Evolutionary conservation across 2,797 vertebrate genomes (phyloP).

Genomic region (Cyclura pinguis): DNA sequence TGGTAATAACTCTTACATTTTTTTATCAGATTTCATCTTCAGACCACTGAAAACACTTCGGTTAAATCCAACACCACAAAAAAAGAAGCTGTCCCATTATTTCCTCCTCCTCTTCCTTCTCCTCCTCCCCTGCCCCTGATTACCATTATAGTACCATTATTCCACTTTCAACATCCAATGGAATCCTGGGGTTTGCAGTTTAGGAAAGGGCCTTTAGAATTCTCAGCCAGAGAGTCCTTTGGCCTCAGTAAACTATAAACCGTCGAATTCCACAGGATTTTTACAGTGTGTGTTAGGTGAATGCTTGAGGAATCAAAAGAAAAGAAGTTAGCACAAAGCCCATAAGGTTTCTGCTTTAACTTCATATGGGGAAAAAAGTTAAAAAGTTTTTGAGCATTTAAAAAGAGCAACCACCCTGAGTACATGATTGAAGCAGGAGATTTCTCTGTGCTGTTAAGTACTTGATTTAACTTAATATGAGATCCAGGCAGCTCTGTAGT

Average conservation of each 20-base stretch:
- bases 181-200: too few relatives aligned
- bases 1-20: neutral
- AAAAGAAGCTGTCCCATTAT: neutral
- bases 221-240: too few relatives aligned
- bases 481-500: neutral
- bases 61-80: neutral
- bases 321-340: neutral
- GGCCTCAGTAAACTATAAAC: too few relatives aligned
- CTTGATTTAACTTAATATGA: neutral
- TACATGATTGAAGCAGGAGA: neutral
- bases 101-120: too few relatives aligned
- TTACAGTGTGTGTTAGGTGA: neutral
- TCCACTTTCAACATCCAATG: too few relatives aligned
- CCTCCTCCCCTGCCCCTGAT: too few relatives aligned
- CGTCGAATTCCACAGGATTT: too few relatives aligned
- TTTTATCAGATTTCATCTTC: neutral
- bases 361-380: neutral
- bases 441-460: neutral
- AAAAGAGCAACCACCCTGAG: neutral
- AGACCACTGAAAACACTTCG: neutral
- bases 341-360: neutral
- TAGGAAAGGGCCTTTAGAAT: too few relatives aligned
- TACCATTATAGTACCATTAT: too few relatives aligned
- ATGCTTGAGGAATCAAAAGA: neutral
- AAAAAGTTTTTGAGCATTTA: neutral